Evolutionary conservation across 2,797 vertebrate genomes (phyloP).

Genomic region (Leptatherina wallacei): DNA sequence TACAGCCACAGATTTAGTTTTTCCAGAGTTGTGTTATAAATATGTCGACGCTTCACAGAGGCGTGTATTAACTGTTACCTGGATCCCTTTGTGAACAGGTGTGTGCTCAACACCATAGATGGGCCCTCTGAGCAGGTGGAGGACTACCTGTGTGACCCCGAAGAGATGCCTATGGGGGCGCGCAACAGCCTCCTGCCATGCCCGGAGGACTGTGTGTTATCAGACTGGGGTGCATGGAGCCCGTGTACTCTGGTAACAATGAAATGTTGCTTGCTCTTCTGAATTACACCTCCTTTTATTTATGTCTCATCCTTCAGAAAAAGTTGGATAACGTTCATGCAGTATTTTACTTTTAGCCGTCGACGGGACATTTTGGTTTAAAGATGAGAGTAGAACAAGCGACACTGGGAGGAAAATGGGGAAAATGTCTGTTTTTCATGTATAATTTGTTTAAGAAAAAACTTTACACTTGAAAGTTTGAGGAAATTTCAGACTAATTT

Average conservation of each 20-base stretch:
- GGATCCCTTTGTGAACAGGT: slow-evolving; percentile 79
- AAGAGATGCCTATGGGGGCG: slow-evolving; percentile 96
- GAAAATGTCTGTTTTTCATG: no score
- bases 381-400: no score
- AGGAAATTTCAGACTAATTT: no score
- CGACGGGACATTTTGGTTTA: background rate
- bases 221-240: slow-evolving; percentile 93
- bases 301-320: background rate
- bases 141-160: slow-evolving; percentile 97
- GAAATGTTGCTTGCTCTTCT: background rate
- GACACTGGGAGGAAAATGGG: no score
- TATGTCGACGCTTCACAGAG: no score
- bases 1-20: no score
- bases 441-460: no score
- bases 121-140: slow-evolving; percentile 94
- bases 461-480: no score
- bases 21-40: no score
- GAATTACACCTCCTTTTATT: background rate
- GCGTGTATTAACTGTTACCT: background rate
- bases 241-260: slow-evolving; percentile 87
- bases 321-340: background rate
- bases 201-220: slow-evolving; percentile 93
- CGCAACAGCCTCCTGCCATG: slow-evolving; percentile 92
- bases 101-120: slow-evolving; percentile 96
- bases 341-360: background rate